Evolutionary conservation across 2,888 invertebrate species (phyloP).

Genomic region (Metalampra italica): DNA sequence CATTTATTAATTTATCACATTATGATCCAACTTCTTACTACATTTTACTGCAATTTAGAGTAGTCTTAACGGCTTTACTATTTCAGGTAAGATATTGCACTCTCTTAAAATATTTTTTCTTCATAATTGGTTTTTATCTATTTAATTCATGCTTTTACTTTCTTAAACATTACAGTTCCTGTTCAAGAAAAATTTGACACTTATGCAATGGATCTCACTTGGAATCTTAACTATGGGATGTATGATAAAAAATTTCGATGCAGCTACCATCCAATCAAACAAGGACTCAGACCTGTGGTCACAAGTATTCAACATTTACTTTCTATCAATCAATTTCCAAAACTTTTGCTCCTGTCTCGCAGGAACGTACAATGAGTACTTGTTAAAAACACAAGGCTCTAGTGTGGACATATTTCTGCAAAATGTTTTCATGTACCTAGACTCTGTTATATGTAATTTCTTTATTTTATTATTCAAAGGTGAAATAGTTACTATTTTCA

Average conservation of each 20-base stretch:
- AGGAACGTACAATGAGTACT: conserved; percentile 96
- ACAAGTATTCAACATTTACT: conserved; percentile 77
- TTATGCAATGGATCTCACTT: conserved; percentile 94
- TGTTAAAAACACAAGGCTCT: conserved; percentile 91
- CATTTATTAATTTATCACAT: conserved; percentile 92
- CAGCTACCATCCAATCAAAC: conserved; percentile 52
- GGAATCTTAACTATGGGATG: conserved; percentile 92
- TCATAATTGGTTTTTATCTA: not conserved
- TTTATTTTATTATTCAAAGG: conserved; percentile 83
- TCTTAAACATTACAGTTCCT: conserved; percentile 81
- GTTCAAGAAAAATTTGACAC: conserved; percentile 89
- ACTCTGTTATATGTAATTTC: conserved; percentile 95
- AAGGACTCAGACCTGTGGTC: conserved; percentile 46
- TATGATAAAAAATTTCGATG: conserved; percentile 90
- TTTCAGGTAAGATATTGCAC: conserved; percentile 84
- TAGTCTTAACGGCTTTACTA: conserved; percentile 93
- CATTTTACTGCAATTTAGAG: conserved; percentile 91
- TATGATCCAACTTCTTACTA: conserved; percentile 98
- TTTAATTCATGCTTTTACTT: not conserved
- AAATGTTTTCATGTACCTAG: conserved; percentile 96
- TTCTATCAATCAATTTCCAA: conserved; percentile 84
- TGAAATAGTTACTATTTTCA: conserved; percentile 80
- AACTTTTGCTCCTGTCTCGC: conserved; percentile 95
- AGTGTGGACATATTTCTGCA: conserved; percentile 94
- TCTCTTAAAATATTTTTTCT: not conserved